phyloP scores from a whole-genome alignment of 2,113 vertebrate species.

The Neotoma lepida region DNA sequence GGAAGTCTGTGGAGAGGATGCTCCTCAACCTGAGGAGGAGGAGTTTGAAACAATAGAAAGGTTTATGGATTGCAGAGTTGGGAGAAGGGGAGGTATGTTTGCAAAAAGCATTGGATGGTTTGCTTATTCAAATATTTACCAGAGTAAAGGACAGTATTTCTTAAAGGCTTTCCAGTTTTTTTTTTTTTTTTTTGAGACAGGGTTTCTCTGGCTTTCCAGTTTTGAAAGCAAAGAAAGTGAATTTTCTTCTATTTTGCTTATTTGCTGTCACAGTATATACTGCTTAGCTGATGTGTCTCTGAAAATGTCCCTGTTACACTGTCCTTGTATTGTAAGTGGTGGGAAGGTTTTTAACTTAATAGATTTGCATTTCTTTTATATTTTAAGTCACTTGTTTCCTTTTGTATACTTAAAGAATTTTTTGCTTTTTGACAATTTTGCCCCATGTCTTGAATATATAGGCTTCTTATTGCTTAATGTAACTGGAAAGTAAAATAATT shows the following conservation, averaged over 20 bases:
- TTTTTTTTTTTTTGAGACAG: too few species aligned
- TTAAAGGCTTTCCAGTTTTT: background rate
- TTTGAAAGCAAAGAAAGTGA: background rate
- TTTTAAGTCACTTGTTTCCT: background rate
- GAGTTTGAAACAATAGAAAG: conserved; percentile 98
- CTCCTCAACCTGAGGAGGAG: conserved; percentile 96
- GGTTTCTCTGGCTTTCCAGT: background rate
- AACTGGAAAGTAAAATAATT: conserved; percentile 44
- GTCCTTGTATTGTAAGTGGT: background rate
- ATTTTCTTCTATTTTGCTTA: conserved; percentile 35
- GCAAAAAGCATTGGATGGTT: background rate
- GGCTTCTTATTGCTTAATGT: background rate
- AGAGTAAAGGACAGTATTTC: background rate
- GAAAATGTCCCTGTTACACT: background rate
- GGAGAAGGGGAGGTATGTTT: conserved; percentile 93
- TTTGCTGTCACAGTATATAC: background rate
- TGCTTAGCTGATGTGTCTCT: background rate
- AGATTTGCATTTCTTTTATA: background rate
- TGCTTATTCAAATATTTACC: background rate
- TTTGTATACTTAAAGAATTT: conserved; percentile 15
- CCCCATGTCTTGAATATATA: background rate
- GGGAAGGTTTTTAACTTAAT: background rate
- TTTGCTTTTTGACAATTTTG: background rate
- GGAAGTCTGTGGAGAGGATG: conserved; percentile 96
- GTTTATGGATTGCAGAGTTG: conserved; percentile 95